These are phyloP conservation scores for Thymelicus sylvestris DNA, from an alignment of 2,888 invertebrate species.

Conservation along the genomic window DNA sequence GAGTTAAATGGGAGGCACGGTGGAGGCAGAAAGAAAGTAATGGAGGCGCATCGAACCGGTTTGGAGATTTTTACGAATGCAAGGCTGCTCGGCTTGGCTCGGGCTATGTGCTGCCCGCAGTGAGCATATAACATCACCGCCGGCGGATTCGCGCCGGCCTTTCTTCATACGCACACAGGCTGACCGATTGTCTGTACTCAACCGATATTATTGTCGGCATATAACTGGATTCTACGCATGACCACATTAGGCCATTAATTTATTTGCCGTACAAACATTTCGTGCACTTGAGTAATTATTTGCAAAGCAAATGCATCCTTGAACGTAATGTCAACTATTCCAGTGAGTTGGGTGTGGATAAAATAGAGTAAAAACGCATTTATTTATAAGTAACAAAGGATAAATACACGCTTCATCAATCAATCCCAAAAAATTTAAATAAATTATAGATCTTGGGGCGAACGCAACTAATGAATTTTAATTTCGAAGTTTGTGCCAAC, in stretches of 20 bases:
- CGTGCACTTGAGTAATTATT: constrained; percentile 61
- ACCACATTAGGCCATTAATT: constrained; percentile 68
- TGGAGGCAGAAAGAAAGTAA: constrained; percentile 84
- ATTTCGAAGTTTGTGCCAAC: no score
- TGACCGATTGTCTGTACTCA: constrained; percentile 51
- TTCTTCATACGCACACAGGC: constrained; percentile 67
- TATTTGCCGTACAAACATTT: constrained; percentile 66
- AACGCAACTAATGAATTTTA: no score
- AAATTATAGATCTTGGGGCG: no score
- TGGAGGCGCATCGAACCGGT: constrained; percentile 84
- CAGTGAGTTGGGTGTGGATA: constrained; percentile 40
- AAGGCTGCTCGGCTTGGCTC: constrained; percentile 74
- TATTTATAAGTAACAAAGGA: neutral
- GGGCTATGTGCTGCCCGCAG: constrained; percentile 75
- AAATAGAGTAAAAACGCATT: neutral
- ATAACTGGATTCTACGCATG: constrained; percentile 73
- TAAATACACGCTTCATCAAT: neutral
- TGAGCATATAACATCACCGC: constrained; percentile 76
- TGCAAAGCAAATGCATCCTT: constrained; percentile 64
- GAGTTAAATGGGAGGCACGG: constrained; percentile 83
- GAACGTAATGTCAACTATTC: constrained; percentile 63
- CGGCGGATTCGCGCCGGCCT: constrained; percentile 78
- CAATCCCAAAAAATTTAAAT: no score
- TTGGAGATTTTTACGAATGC: constrained; percentile 84
- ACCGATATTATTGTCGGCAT: constrained; percentile 66